Evolutionary conservation across 2,113 vertebrate species (phyloP), one percentile per base, ranked within the genome.

Genomic region (Malurus elegans): DNA sequence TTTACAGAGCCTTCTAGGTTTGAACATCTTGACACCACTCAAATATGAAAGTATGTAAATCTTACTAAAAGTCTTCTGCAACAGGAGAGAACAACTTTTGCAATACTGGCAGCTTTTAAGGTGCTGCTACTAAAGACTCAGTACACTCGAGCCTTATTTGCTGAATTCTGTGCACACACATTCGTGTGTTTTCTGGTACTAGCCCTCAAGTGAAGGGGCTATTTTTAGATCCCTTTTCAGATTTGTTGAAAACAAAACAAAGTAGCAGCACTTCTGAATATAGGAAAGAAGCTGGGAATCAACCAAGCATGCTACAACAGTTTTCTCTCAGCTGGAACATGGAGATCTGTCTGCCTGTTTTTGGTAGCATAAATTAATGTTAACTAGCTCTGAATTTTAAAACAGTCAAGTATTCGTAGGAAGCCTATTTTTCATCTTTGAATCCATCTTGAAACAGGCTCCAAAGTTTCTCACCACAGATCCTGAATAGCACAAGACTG

Each of bases 181-280:
- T 74, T 78, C 4, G 8, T 93, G 67, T 88, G 64, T 90, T 91
- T 93, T 88, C 60, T 95, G 73, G 19, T 92, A 51, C 88, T 5
- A 7, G 61, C 65, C 87, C 48, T 94, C 32, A 50, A 94, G 83
- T 57, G 31, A 61, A 75, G 53, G 61, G 92, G 61, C 91, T 96
- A 95, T 95, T 95, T 94, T 94, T 97, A 86, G 95, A 96, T 72
- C 25, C 38, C 82, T 93, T 88, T 67, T 80, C 75, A 57, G 86
- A 93, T 91, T 84, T 86, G 73, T 76, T 94, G 76, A 89, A 93
- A 93, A 92, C 86, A 91, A 93, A 96, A 86, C 86, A 64, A 95
- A 93, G 82, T 90, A 86, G 74, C 76, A 86, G 75, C 64, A 84
- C 73, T 97, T 93, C 86, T 91, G 91, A 97, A 88, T 93, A 95